A percentile compares a stretch with the other conserved stretches of the same genome.
phyloP scores from a whole-genome alignment of 2,888 invertebrate genomes.

The Odontocerum albicorne region DNA sequence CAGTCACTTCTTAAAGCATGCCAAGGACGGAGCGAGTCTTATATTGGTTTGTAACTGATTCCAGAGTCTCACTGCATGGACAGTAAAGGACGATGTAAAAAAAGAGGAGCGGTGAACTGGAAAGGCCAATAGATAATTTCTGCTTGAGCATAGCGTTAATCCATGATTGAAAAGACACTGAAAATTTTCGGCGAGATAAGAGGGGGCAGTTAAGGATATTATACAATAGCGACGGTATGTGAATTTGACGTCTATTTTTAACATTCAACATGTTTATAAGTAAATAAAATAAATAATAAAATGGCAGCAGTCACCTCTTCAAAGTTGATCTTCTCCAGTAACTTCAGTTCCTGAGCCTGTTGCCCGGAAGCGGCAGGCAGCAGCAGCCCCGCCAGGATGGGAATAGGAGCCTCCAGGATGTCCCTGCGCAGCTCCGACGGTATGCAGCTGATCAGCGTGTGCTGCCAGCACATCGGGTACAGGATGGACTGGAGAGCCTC shows the following conservation, averaged over 20 bases:
- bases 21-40: too few species aligned
- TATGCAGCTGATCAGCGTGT: conserved; percentile 76
- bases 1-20: too few species aligned
- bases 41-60: too few species aligned
- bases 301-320: conserved; percentile 54
- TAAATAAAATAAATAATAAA: background rate
- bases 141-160: too few species aligned
- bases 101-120: too few species aligned
- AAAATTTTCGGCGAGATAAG: too few species aligned
- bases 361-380: background rate
- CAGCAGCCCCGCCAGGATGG: conserved; percentile 74
- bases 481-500: conserved; percentile 74
- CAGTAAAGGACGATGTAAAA: too few species aligned
- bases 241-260: background rate
- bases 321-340: conserved; percentile 42
- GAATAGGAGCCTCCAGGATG: conserved; percentile 72
- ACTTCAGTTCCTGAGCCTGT: conserved; percentile 5
- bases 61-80: too few species aligned
- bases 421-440: conserved; percentile 71
- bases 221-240: too few species aligned
- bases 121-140: too few species aligned
- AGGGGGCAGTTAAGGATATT: too few species aligned
- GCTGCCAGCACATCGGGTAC: conserved; percentile 85
- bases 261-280: background rate
- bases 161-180: too few species aligned